A percentile compares a stretch with the other conserved stretches of the same genome.
phyloP scores from a whole-genome alignment of 2,888 invertebrate species.

The Calliphora vomitoria region DNA sequence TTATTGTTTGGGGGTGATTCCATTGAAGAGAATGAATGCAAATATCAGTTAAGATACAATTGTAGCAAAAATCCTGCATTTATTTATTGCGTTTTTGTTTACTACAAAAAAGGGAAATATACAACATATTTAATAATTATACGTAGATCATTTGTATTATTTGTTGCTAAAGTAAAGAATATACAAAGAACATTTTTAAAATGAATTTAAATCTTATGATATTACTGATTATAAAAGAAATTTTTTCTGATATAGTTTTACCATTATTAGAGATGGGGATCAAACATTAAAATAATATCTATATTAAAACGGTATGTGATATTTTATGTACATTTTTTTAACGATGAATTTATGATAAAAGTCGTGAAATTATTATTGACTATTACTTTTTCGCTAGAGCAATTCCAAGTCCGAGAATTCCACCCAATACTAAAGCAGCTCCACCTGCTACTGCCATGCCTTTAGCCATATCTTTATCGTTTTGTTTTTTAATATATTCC shows the following conservation, averaged over 20 bases:
- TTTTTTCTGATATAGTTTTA: slow-evolving; percentile 1
- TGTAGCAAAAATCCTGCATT: slow-evolving; percentile 66
- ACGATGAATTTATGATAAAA: slow-evolving; percentile 39
- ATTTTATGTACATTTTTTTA: slow-evolving; percentile 36
- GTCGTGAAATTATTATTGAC: background rate
- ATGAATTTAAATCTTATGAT: slow-evolving; percentile 16
- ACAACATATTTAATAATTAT: slow-evolving; percentile 28
- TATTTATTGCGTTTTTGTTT: slow-evolving; percentile 81
- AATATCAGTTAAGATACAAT: slow-evolving; percentile 8
- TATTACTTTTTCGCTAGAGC: slow-evolving; percentile 88
- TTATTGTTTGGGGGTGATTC: background rate
- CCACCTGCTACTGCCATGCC: slow-evolving; percentile 96
- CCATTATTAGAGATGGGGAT: background rate
- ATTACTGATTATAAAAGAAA: background rate
- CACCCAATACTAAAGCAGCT: slow-evolving; percentile 93
- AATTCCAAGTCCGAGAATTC: slow-evolving; percentile 93
- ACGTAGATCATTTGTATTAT: background rate
- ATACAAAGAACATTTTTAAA: background rate
- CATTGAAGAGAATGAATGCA: slow-evolving; percentile 30
- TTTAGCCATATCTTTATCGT: slow-evolving; percentile 95
- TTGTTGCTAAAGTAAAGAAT: slow-evolving; percentile 8
- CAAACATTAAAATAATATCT: background rate
- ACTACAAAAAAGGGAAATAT: slow-evolving; percentile 77
- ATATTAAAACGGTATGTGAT: slow-evolving; percentile 2
- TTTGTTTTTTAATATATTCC: slow-evolving; percentile 93